Evolutionary conservation across 2,113 vertebrate genomes (phyloP), one percentile per base, ranked within the genome.

Genomic region (Merops nubicus): DNA sequence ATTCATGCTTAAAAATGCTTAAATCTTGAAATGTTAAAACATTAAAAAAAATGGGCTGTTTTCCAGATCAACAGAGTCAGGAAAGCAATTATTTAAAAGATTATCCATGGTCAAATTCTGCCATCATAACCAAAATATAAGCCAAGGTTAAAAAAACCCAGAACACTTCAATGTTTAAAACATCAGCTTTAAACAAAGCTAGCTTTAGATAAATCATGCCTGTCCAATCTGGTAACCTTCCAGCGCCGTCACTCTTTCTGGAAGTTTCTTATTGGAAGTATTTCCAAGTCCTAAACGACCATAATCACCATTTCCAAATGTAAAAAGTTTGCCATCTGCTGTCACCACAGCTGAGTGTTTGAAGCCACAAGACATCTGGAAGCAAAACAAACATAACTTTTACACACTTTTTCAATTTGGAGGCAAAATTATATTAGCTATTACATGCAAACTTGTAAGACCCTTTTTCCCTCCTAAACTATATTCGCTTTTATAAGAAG

Each of bases 201-300:
- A 84, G n/a, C 70, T 70, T 90, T 51, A 91, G 70, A 74, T 60
- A 89, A 94, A 75, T 29, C 97, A 38, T 98, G 91, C 98, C 98
- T 99, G 98, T 97, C 98, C 98, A 92, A 99, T 98, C 93, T 99
- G 98, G 94, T 99, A 98, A 72, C 98, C 98, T 77, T 99, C 98
- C 83, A 99, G 95, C 6, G 98, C 98, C 0, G 98, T 98, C 77
- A 99, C 98, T 96, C 98, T 97, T 85, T 99, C 98, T 9, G 98
- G 98, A 93, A 99, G 98, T 78, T 99, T 99, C 98, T 98, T 99
- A 91, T 99, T 99, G 36, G 98, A 99, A 48, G 98, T 99, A 75
- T 99, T 99, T 79, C 98, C 98, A 83, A 98, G 97, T 25, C 98
- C 98, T 89, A 99, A 48, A 28, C 98, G 98, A 73, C 98, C 98